These are phyloP conservation scores for Hemitrygon akajei DNA, from an alignment of 2,797 vertebrate species.

Conservation along the genomic window DNA sequence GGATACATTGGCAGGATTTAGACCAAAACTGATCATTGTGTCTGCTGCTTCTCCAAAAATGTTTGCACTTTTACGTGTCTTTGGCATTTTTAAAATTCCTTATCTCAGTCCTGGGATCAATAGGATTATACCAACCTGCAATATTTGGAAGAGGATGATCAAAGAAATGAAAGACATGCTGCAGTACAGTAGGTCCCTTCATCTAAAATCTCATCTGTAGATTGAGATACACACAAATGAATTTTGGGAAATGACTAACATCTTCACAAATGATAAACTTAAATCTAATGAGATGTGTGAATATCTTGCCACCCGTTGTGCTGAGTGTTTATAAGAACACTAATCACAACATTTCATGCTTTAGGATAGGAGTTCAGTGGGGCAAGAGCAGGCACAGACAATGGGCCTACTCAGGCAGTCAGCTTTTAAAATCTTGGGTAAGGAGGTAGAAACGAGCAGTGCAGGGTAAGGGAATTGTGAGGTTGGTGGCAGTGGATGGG, in stretches of 20 bases:
- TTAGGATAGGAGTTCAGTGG: neutral
- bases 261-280: neutral
- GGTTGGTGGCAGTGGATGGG: too few relatives aligned
- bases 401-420: too few relatives aligned
- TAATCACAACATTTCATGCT: neutral
- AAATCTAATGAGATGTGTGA: neutral
- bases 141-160: neutral
- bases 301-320: neutral
- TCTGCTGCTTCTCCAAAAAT: neutral
- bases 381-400: too few relatives aligned
- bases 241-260: neutral
- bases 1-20: neutral
- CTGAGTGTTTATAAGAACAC: neutral
- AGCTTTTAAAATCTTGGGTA: too few relatives aligned
- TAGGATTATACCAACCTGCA: neutral
- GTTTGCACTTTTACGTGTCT: neutral
- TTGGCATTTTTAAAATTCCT: neutral
- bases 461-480: too few relatives aligned
- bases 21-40: neutral
- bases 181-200: neutral
- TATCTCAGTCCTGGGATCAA: neutral
- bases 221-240: neutral
- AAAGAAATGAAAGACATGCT: neutral
- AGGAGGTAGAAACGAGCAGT: too few relatives aligned
- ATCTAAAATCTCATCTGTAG: neutral